Base-by-base conservation (phyloP, 1,140 invertebrate species). In the Hyles vespertilio region DNA sequence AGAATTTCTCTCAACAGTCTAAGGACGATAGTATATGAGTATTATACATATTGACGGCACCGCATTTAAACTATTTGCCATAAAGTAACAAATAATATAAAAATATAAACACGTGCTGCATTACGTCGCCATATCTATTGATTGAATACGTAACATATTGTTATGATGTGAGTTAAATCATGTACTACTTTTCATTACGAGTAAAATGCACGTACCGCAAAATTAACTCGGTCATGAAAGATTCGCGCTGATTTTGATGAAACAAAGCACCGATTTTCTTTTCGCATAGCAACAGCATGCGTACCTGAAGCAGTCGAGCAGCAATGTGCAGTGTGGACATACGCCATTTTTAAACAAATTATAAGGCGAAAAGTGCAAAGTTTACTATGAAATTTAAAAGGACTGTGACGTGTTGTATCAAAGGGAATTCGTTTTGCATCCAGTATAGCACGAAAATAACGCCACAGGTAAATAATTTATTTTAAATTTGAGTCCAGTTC, bases 311-410 rank as follows among this genome's bases (percentile, higher is more conserved):
- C 69, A 72, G 76, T 79, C 79, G 80, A 75, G 62, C 60, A 66
- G 56, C 59, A 70, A 68, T 63, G 56, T 63, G 63, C 58, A 50
- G 60, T 70, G 69, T 65, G 61, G 67, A 71, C 69, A 67, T 74
- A 63, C 61, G 53, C 58, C 11, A 58, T 22, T 22, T 22, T 22
- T 22, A 22, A 22, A 22, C 2, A 22, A 22, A 22, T 22, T 22
- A 22, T 2, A 22, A 22, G 22, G 22, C 22, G 22, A 40, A 40
- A 40, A 40, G 8, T 40, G 22, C 22, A 22, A 40, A 48, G 69
- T 77, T 70, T 74, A 79, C 74, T 61, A 88, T 88, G 83, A 88
- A 86, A 74, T 70, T 88, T 43, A 86, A 82, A 68, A 86, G 77
- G 72, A 84, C 81, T 36, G 81, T 88, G 74, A 80, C 75, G 56